Conservation (phyloP, 2,113 vertebrate genomes). For the Vicugna pacos region DNA sequence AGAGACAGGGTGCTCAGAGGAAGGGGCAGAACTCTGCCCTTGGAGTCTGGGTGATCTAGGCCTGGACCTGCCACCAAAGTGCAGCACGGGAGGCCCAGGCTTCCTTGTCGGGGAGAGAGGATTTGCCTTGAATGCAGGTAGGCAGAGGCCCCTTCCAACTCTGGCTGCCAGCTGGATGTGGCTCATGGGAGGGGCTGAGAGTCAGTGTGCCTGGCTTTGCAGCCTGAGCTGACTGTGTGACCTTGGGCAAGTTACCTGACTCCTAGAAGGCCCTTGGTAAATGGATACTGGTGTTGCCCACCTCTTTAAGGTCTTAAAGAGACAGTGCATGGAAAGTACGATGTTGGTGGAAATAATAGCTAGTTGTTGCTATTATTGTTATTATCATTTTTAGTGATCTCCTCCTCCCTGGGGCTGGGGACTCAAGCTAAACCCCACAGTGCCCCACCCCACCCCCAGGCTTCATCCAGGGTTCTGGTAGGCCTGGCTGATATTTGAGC, state of each 20-base stretch:
- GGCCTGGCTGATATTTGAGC: neutral
- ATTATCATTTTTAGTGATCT: neutral
- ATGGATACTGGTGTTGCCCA: neutral
- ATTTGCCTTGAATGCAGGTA: neutral
- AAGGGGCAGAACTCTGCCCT: neutral
- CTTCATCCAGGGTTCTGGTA: constrained; percentile 36
- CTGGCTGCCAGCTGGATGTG: neutral
- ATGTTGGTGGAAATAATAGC: neutral
- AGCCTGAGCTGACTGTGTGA: neutral
- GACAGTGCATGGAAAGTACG: neutral
- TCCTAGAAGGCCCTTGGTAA: neutral
- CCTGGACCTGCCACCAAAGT: neutral
- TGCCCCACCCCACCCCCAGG: neutral
- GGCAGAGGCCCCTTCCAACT: neutral
- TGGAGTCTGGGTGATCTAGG: neutral
- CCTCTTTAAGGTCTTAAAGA: neutral
- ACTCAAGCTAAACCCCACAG: neutral
- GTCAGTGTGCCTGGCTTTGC: neutral
- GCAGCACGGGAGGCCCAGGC: neutral
- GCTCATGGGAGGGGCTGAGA: fast-evolving
- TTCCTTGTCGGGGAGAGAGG: neutral
- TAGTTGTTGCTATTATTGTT: neutral
- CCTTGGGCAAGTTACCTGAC: neutral
- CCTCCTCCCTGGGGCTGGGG: neutral
- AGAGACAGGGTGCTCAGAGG: neutral